These are phyloP conservation scores for Tetramorium simillimum DNA, from an alignment of 1,140 invertebrate genomes.

Conservation along the genomic window DNA sequence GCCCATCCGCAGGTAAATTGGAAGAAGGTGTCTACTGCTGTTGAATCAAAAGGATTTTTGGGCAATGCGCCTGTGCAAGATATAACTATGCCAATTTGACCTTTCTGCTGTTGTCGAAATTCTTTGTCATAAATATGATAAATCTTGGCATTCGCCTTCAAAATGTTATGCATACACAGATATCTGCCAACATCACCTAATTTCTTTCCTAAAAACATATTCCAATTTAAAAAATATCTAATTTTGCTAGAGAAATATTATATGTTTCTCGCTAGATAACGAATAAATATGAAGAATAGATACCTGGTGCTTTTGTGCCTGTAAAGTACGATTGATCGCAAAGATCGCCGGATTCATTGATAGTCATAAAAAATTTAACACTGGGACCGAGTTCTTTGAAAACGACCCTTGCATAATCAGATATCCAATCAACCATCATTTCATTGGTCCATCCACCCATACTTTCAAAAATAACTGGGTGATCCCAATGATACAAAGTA, in stretches of 20 bases:
- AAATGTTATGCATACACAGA: conserved; percentile 84
- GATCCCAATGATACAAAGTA: conserved; percentile 87
- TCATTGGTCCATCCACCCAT: conserved; percentile 88
- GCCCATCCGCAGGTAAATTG: conserved; percentile 87
- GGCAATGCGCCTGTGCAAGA: conserved; percentile 60
- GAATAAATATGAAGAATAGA: not conserved
- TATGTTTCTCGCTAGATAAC: not conserved
- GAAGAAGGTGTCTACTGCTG: conserved; percentile 71
- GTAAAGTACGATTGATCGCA: conserved; percentile 80
- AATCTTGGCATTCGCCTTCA: conserved; percentile 86
- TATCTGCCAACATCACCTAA: conserved; percentile 86
- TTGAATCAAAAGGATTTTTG: conserved; percentile 58
- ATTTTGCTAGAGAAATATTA: not conserved
- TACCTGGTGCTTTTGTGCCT: conserved; percentile 70
- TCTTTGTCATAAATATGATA: conserved; percentile 88
- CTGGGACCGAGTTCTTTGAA: conserved; percentile 83
- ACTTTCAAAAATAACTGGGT: conserved; percentile 85
- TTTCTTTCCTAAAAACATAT: conserved; percentile 74
- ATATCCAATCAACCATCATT: conserved; percentile 86
- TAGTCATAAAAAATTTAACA: conserved; percentile 83
- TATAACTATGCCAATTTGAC: conserved; percentile 79
- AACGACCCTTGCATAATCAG: conserved; percentile 85
- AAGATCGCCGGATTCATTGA: conserved; percentile 83
- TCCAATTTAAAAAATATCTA: conserved; percentile 79
- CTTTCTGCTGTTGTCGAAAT: conserved; percentile 87